These are phyloP conservation scores for Polydrusus tereticollis DNA, from an alignment of 2,888 invertebrate genomes.

Conservation along the genomic window DNA sequence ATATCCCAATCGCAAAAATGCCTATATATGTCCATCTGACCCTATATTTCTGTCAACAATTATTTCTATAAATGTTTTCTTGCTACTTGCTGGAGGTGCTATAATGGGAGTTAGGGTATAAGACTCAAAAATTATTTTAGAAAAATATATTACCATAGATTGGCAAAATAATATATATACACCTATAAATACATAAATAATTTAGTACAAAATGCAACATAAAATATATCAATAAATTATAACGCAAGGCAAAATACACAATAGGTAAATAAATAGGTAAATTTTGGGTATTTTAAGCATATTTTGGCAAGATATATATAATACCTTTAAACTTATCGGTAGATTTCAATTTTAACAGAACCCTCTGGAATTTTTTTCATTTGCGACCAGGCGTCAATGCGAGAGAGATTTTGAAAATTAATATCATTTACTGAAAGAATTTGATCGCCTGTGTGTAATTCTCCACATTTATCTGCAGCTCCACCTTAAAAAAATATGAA, in stretches of 20 bases:
- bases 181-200: slow-evolving; percentile 55
- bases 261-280: slow-evolving; percentile 48
- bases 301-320: slow-evolving; percentile 53
- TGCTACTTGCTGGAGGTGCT: too few relatives aligned
- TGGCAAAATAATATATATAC: slow-evolving; percentile 38
- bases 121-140: slow-evolving; percentile 1
- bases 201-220: slow-evolving; percentile 57
- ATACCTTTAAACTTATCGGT: slow-evolving; percentile 51
- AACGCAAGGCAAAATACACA: slow-evolving; percentile 51
- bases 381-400: slow-evolving; percentile 94
- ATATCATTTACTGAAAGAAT: slow-evolving; percentile 86
- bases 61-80: too few relatives aligned
- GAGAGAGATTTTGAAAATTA: slow-evolving; percentile 86
- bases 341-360: slow-evolving; percentile 64
- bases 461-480: slow-evolving; percentile 88
- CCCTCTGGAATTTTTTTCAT: slow-evolving; percentile 93
- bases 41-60: too few relatives aligned
- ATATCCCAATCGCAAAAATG: too few relatives aligned
- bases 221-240: slow-evolving; percentile 57
- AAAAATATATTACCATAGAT: slow-evolving; percentile 42
- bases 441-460: slow-evolving; percentile 88
- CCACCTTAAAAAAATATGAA: slow-evolving; percentile 75
- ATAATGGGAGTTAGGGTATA: background rate
- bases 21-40: too few relatives aligned
- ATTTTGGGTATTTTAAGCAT: slow-evolving; percentile 51